Evolutionary conservation across 2,888 invertebrate species (phyloP).

Genomic region (Sphinx pinastri): DNA sequence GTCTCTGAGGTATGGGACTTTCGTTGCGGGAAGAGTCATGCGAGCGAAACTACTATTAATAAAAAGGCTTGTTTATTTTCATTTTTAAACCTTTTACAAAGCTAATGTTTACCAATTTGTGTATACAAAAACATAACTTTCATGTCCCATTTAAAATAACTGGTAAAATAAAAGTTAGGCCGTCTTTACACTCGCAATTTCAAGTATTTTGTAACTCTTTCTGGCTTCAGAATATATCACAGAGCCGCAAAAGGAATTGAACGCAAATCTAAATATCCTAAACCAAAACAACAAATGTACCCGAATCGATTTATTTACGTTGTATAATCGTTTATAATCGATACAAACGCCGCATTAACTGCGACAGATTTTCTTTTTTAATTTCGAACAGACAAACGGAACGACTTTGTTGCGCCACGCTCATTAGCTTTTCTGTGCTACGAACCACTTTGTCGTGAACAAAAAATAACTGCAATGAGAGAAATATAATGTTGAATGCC

Average conservation of each 20-base stretch:
- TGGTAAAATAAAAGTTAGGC: no score
- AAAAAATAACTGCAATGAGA: slow-evolving; percentile 10
- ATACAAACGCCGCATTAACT: slow-evolving; percentile 45
- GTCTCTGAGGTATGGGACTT: no score
- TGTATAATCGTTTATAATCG: slow-evolving; percentile 61
- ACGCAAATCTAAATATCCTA: neutral
- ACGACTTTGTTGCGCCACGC: slow-evolving; percentile 15
- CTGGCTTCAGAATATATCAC: no score
- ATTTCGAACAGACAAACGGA: slow-evolving; percentile 28
- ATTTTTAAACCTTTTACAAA: no score
- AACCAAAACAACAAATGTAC: slow-evolving; percentile 12
- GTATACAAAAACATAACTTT: no score
- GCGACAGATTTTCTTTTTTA: slow-evolving; percentile 57
- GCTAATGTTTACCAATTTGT: no score
- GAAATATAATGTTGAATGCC: neutral
- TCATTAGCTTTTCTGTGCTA: slow-evolving; percentile 16
- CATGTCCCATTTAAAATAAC: no score
- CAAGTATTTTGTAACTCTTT: no score
- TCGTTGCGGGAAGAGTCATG: no score
- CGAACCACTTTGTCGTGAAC: neutral
- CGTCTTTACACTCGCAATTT: no score
- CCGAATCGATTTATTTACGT: slow-evolving; percentile 41
- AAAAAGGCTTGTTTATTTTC: no score
- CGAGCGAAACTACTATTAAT: no score
- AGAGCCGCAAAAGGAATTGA: neutral